Evolutionary conservation across 2,113 vertebrate genomes (phyloP), one percentile per base, ranked within the genome.

Genomic region (Sapayoa aenigma): DNA sequence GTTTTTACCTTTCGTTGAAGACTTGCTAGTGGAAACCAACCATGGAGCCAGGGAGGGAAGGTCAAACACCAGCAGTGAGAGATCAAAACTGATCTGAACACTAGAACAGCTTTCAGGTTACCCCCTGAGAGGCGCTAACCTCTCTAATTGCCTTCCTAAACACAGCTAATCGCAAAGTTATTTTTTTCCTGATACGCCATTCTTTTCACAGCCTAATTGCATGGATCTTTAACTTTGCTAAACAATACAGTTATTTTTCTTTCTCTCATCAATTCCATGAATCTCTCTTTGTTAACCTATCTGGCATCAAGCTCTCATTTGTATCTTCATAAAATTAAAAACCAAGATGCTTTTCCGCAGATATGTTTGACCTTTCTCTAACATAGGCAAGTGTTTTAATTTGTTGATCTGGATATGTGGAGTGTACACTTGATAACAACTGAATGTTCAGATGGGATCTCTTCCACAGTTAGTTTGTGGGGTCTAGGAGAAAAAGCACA

Each of bases 1-100:
- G 14, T 25, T 80, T 95, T 81, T 52, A 77, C 68, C 62, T 90
- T 79, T 88, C 83, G 65, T 90, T 84, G 80, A 92, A 94, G 77
- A 75, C 21, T 46, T 75, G 42, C 28, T 86, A 0, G 0, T 66
- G 75, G 83, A 94, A 94, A 89, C 11, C 49, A 49, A 62, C 30
- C n/a, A 55, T 16, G 21, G 59, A 74, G 52, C 25, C 50, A 77
- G 68, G 9, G 67, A 83, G 31, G 52, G 88, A 86, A 92, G 72
- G 87, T 90, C 74, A 87, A 84, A 83, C 56, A 59, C 28, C 60
- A 78, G 50, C 52, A 49, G 47, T 21, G 52, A 80, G 47, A 76
- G 46, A 59, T 67, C 56, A 72, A 77, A 79, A 33, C 42, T 44
- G 33, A 27, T 41, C 62, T 87, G 56, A 76, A 50, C 20, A 44